Base-by-base conservation (phyloP, 1,140 invertebrate species). In the Lysiphlebus fabarum region DNA sequence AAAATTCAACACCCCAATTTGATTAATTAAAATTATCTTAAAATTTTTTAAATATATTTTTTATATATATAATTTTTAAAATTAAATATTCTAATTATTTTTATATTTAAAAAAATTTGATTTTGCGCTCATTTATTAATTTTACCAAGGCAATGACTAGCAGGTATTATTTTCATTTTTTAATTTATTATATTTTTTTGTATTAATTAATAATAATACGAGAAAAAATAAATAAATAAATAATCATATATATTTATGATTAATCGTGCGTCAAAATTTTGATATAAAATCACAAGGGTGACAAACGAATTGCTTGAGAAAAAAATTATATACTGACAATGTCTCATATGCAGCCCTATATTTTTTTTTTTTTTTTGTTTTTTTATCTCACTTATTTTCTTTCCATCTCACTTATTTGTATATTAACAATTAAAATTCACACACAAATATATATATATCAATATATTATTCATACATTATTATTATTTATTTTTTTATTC, bases 81-180 rank as follows among this genome's bases (percentile, higher is more conserved):
- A 56, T 55, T 61, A 49, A 44, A 26, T 48, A 59, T 37, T 63
- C 14, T 55, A 34, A 45, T 61, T 53, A 17, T 36, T 45, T 26
- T 42, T 44, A 51, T 34, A 49, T 49, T 68, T 56, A 69, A 66
- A 72, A 67, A 67, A 70, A 68, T 79, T 79, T 79, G 77, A 79
- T 79, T 75, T 75, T 75, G 71, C 68, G 77, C 77, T 79, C 77
- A 38, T 51, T 8, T 74, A 73, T 76, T 67, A 72, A 58, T 62
- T 74, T 70, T 67, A 71, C 67, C 64, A 77, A 78, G 77, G 77
- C 77, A 79, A 79, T 72, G 67, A 63, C 49, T 51, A 49, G 62
- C 55, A 55, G 53, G 58, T 55, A 42, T 33, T 12, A 38, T 12
- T 14, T 48, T 10, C 11, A 38, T 33, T 26, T 12, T 38, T 51